Evolutionary conservation across 2,888 invertebrate species (phyloP).

Genomic region (Nomada ferruginata): DNA sequence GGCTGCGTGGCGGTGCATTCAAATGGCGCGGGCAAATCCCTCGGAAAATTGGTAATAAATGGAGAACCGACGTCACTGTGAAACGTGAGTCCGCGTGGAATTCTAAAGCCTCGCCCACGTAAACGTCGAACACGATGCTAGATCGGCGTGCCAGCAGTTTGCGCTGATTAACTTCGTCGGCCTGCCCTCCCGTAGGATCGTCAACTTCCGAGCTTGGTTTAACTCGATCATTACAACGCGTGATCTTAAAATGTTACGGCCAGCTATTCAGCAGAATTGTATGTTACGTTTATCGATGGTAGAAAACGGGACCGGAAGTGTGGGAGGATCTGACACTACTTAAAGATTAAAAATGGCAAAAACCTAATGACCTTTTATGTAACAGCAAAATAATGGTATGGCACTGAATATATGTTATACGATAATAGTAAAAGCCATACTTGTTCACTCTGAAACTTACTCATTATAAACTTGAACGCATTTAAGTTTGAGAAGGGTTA

Average conservation of each 20-base stretch:
- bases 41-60: conserved; percentile 56
- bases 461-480: too few species aligned
- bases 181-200: conserved; percentile 17
- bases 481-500: too few species aligned
- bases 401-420: too few species aligned
- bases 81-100: conserved; percentile 23
- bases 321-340: too few species aligned
- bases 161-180: conserved; percentile 45
- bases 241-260: not conserved
- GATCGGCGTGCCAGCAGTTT: conserved; percentile 5
- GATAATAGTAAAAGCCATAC: too few species aligned
- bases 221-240: not conserved
- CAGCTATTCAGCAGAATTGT: too few species aligned
- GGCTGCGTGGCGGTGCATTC: conserved; percentile 24
- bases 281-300: too few species aligned
- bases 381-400: too few species aligned
- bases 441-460: too few species aligned
- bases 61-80: conserved; percentile 12
- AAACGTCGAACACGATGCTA: conserved; percentile 20
- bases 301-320: too few species aligned
- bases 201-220: conserved; percentile 9
- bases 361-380: too few species aligned
- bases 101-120: conserved; percentile 25
- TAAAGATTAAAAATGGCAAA: too few species aligned
- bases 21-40: conserved; percentile 36